Percentiles rank a stretch among this genome's conserved stretches.
Conservation (phyloP, 2,888 invertebrate species). For the Thera britannica region DNA sequence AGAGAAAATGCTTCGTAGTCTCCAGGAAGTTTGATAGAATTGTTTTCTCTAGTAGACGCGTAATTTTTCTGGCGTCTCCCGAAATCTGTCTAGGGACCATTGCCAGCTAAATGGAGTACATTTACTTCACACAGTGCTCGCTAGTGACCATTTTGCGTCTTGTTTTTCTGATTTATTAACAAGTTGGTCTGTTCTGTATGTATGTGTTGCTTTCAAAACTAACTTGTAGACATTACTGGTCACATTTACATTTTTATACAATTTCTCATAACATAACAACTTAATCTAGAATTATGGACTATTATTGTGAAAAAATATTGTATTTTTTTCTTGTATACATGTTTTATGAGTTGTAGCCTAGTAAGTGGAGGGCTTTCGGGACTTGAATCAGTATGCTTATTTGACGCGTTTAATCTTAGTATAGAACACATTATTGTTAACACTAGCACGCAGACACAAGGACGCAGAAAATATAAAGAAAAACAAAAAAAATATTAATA, state of each 20-base stretch:
- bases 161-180: constrained; percentile 53
- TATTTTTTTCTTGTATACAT: no score
- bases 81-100: constrained; percentile 36
- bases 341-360: no score
- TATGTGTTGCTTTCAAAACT: constrained; percentile 36
- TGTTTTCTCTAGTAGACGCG: constrained; percentile 41
- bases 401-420: no score
- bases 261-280: constrained; percentile 32
- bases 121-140: constrained; percentile 45
- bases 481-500: no score
- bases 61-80: constrained; percentile 49
- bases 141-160: constrained; percentile 48
- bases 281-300: constrained; percentile 35
- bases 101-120: constrained; percentile 46
- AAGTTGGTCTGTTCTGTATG: constrained; percentile 39
- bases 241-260: constrained; percentile 47
- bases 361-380: no score
- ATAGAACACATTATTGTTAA: no score
- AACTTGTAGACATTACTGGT: constrained; percentile 47
- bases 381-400: no score
- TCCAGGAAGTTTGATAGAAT: constrained; percentile 29
- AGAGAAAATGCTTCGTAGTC: constrained; percentile 19
- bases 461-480: no score
- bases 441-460: no score
- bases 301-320: constrained; percentile 8